Evolutionary conservation across 1,140 invertebrate species (phyloP), one percentile per base, ranked within the genome.

Genomic region (Acarapis woodi): DNA sequence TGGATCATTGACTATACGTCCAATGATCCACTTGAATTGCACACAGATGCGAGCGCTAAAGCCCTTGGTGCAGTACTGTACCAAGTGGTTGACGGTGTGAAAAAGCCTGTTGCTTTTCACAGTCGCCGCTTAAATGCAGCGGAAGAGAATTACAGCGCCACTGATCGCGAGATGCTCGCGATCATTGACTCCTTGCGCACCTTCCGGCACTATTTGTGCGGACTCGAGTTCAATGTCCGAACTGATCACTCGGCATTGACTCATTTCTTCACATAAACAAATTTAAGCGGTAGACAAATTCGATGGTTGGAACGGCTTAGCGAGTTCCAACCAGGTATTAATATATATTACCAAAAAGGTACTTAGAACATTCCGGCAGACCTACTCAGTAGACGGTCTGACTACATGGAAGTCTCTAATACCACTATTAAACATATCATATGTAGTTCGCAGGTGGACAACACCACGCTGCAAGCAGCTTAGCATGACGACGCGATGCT

Each of bases 211-310:
- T 53, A 50, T 31, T 16, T 55, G 1, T 44, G 40, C 8, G 47
- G 47, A 9, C 10, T 32, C 26, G 15, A 24, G 14, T 43, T 52
- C 20, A 37, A 14, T 18, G 22, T 52, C 2, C 29, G 39, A 8
- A 47, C 47, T 4, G 47, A 52, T 31, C 46, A 52, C 32, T 31
- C 38, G 32, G 19, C 48, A 5, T 32, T 53, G 2, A 35, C 39
- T 10, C 18, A 36, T 8, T 23, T 41, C n/a, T 37, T 5, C 37
- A 1, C 38, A 51, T n/a, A n/a, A n/a, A 34, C n/a, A 4, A 20
- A 37, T 39, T 15, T 48, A 38, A 10, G 38, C 30, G 8, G 41
- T 43, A 4, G 9, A 23, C 35, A 33, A 8, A 29, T n/a, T n/a
- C 28, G 25, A 6, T 8, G 4, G 18, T 8, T 38, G 37, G 37